Base-by-base conservation (phyloP, 2,797 vertebrate species). In the Pseudomugil gertrudae region DNA sequence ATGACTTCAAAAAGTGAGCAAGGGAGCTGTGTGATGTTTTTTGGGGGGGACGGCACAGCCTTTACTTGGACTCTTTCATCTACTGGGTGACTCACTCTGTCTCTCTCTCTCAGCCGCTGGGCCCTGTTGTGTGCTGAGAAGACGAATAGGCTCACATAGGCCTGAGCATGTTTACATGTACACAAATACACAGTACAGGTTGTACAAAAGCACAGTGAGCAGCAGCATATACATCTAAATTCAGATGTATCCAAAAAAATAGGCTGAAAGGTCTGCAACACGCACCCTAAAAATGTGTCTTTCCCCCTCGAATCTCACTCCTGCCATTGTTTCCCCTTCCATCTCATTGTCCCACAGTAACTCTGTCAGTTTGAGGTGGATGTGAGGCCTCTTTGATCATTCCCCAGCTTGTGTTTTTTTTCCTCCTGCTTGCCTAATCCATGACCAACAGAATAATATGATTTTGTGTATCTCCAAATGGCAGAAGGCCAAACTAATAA, bases 401-500 rank as follows among this genome's bases (percentile, higher is more conserved):
- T 91, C 90, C 92, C 91, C 82, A 92, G 92, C 91, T 94, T 94
- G 91, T 95, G 95, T 95, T 95, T 93, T 93, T 93, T 95, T 93
- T 93, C 93, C 77, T 94, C 88, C 76, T 84, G 92, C 91, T 95
- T 93, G 63, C 92, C 92, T 96, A 96, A 98, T 96, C 96, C 95
- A 96, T 97, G 95, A 96, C 95, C 92, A 92, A 94, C 78, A 74
- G 94, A 95, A 91, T 97, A 96, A 98, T 95, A 94, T 95, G 96
- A 98, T 98, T 97, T 97, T 93, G 93, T 95, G 85, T 93, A 96
- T 97, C 96, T 96, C 94, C 94, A 93, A 94, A 95, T 94, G 94
- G 94, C 96, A 96, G 94, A 93, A 63, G 92, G 93, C 93, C 94
- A 89, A 85, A 69, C 93, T 93, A 95, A 92, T 95, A 96, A 95